These are phyloP conservation scores for Oryctes rhinoceros DNA, from an alignment of 1,140 invertebrate species.

Conservation along the genomic window DNA sequence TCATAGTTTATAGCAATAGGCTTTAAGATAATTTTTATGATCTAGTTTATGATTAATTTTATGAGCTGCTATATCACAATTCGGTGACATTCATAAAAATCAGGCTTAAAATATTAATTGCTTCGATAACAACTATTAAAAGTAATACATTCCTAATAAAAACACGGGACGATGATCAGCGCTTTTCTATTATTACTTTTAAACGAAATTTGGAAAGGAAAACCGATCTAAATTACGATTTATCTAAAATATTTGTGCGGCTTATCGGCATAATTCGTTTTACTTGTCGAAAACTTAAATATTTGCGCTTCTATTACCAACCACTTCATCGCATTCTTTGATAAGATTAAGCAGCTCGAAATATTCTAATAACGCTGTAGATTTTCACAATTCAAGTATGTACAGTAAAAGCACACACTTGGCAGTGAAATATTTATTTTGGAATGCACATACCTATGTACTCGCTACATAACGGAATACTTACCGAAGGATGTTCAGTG, in stretches of 20 bases:
- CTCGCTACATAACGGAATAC: not conserved
- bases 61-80: too few relatives aligned
- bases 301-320: slow-evolving; percentile 8
- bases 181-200: too few relatives aligned
- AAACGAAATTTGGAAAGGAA: not conserved
- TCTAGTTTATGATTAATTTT: too few relatives aligned
- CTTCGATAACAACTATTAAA: too few relatives aligned
- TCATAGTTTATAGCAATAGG: too few relatives aligned
- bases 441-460: too few relatives aligned
- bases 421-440: not conserved
- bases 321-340: slow-evolving; percentile 4
- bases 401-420: not conserved
- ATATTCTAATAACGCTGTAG: slow-evolving; percentile 1
- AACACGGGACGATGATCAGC: too few relatives aligned
- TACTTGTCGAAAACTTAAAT: slow-evolving; percentile 13
- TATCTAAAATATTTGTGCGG: not conserved
- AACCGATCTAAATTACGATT: not conserved
- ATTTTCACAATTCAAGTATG: slow-evolving; percentile 7
- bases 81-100: too few relatives aligned
- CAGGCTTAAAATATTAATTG: too few relatives aligned
- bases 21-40: too few relatives aligned
- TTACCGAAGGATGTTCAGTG: not conserved
- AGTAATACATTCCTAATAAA: too few relatives aligned
- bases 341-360: slow-evolving; percentile 3
- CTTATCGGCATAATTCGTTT: not conserved